Conservation (phyloP, 2,888 invertebrate species). For the Cataglyphis livida region DNA sequence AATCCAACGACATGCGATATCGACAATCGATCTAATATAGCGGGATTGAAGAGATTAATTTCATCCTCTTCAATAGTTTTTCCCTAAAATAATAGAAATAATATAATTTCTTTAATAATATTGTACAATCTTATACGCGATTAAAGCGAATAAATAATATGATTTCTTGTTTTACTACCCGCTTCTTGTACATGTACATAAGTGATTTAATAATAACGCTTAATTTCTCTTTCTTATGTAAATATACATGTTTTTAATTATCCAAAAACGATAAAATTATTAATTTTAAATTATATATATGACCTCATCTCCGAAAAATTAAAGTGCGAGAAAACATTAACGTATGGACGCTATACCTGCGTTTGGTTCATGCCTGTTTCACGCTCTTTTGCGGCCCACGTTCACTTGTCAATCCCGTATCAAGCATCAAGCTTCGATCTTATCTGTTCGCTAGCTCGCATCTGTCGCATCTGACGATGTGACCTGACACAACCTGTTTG, state of each 20-base stretch:
- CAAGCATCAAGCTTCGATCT: neutral
- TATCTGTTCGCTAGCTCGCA: neutral
- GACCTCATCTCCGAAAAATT: neutral
- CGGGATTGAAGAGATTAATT: slow-evolving; percentile 78
- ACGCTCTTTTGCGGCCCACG: neutral
- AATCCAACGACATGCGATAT: slow-evolving; percentile 86
- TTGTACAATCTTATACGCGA: neutral
- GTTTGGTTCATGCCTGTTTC: slow-evolving; percentile 4
- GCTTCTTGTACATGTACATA: no score
- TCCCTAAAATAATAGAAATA: slow-evolving; percentile 49
- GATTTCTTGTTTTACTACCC: neutral
- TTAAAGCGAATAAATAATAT: neutral
- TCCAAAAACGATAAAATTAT: neutral
- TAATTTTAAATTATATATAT: neutral
- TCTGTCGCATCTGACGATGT: neutral
- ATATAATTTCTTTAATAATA: neutral
- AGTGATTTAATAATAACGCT: neutral
- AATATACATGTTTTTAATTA: slow-evolving; percentile 10
- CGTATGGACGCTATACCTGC: slow-evolving; percentile 33
- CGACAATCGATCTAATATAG: slow-evolving; percentile 79
- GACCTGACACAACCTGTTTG: slow-evolving; percentile 1
- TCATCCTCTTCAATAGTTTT: slow-evolving; percentile 67
- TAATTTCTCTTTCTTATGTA: neutral
- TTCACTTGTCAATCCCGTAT: neutral
- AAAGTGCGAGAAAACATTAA: neutral